phyloP scores from a whole-genome alignment of 2,113 vertebrate species.

The Urocynchramus pylzowi region DNA sequence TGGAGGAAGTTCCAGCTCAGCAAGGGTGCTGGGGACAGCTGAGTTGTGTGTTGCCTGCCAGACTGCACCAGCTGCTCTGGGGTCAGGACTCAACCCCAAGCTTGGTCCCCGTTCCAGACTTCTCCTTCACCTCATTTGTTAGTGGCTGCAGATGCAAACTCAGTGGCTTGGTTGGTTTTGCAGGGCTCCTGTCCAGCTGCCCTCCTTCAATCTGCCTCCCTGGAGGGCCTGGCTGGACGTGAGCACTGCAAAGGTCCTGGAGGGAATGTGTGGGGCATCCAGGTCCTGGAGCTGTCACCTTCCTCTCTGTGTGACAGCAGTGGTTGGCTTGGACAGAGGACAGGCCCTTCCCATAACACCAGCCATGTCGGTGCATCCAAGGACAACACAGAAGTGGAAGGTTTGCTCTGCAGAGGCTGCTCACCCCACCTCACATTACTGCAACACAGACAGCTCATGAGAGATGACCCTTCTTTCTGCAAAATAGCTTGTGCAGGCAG shows the following conservation, averaged over 20 bases:
- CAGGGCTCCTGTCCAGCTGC: neutral
- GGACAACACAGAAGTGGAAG: neutral
- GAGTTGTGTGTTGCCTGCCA: neutral
- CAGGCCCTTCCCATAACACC: neutral
- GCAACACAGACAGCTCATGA: neutral
- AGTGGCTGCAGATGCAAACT: neutral
- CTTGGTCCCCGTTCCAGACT: neutral
- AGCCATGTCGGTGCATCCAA: accelerated
- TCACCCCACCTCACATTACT: neutral
- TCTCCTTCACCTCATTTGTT: slow-evolving; percentile 44
- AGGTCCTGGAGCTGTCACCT: neutral
- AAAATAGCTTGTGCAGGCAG: neutral
- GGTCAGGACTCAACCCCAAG: neutral
- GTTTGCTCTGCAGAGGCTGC: neutral
- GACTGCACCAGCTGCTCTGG: slow-evolving; percentile 14
- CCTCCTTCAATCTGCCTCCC: neutral
- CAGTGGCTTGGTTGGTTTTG: neutral
- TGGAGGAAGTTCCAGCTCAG: neutral
- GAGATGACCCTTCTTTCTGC: neutral
- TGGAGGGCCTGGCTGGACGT: neutral
- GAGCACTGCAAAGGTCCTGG: neutral
- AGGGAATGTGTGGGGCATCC: neutral
- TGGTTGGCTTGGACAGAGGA: neutral
- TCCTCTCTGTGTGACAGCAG: neutral
- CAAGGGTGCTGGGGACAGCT: neutral